These are phyloP conservation scores for Falco berigora DNA, from an alignment of 2,797 vertebrate species.

Conservation along the genomic window DNA sequence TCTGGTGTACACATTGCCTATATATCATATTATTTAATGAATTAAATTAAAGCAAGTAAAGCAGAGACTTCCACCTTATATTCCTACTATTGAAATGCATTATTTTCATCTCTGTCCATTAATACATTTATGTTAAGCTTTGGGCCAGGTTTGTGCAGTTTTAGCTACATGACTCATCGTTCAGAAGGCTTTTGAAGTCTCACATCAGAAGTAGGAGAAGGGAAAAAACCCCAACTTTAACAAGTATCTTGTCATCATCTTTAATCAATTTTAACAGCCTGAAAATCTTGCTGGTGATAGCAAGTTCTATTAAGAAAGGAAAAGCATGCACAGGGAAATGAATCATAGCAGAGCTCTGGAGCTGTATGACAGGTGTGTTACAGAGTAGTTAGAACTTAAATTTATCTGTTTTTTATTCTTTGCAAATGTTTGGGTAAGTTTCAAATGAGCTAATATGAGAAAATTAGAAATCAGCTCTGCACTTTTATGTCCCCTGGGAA, in stretches of 20 bases:
- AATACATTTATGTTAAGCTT: background rate
- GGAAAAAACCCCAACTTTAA: background rate
- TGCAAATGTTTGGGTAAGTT: background rate
- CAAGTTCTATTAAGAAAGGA: background rate
- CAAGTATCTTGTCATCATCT: background rate
- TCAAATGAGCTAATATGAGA: background rate
- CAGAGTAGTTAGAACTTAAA: background rate
- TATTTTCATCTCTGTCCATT: background rate
- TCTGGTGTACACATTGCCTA: background rate
- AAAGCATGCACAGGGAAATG: background rate
- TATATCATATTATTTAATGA: background rate
- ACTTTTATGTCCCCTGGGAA: background rate
- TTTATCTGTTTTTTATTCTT: background rate
- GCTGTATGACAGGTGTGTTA: background rate
- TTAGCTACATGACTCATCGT: background rate
- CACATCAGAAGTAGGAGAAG: background rate
- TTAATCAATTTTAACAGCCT: background rate
- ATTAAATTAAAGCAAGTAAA: background rate
- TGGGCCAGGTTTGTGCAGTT: background rate
- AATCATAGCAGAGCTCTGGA: background rate
- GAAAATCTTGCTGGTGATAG: background rate
- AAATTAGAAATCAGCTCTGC: background rate
- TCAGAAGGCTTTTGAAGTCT: slow-evolving; percentile 11
- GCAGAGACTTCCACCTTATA: background rate
- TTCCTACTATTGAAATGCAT: background rate